A percentile compares a stretch with the other conserved stretches of the same genome.
phyloP scores from a whole-genome alignment of 64 coral and sea anemone genomes.

The Hydrozoanthus tunicans region DNA sequence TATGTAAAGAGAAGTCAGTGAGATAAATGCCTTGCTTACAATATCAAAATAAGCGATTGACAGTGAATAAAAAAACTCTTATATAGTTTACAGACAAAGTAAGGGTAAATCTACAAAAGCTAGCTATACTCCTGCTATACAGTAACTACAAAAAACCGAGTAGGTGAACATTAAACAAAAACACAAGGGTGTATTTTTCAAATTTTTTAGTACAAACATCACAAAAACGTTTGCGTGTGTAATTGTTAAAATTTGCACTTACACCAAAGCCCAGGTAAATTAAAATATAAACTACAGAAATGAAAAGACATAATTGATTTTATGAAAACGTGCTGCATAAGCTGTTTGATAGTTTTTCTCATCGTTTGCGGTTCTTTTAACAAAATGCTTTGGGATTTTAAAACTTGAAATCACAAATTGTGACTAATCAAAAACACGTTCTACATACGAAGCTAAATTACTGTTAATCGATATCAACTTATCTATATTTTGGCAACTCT shows the following conservation, averaged over 20 bases:
- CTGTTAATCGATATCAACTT: background rate
- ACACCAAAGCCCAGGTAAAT: conserved; percentile 5
- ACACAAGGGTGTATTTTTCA: background rate
- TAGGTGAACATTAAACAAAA: background rate
- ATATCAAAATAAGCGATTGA: background rate
- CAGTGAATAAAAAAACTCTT: background rate
- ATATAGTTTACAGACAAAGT: background rate
- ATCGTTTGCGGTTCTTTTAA: conserved; percentile 47
- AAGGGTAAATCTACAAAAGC: background rate
- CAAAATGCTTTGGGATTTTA: background rate
- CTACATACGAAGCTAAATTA: background rate
- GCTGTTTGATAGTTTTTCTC: background rate
- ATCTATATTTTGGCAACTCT: background rate
- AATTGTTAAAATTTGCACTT: conserved; percentile 55
- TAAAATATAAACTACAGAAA: conserved; percentile 20
- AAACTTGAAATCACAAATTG: background rate
- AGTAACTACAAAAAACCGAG: background rate
- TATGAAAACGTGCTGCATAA: background rate
- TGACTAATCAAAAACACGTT: background rate
- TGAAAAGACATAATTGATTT: conserved; percentile 50
- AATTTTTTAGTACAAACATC: background rate
- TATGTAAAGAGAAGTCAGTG: too few relatives aligned
- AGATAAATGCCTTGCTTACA: background rate
- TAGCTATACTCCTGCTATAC: background rate
- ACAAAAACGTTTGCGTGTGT: background rate